Conservation (phyloP, 2,888 invertebrate species). For the Drosophila mayaguana region DNA sequence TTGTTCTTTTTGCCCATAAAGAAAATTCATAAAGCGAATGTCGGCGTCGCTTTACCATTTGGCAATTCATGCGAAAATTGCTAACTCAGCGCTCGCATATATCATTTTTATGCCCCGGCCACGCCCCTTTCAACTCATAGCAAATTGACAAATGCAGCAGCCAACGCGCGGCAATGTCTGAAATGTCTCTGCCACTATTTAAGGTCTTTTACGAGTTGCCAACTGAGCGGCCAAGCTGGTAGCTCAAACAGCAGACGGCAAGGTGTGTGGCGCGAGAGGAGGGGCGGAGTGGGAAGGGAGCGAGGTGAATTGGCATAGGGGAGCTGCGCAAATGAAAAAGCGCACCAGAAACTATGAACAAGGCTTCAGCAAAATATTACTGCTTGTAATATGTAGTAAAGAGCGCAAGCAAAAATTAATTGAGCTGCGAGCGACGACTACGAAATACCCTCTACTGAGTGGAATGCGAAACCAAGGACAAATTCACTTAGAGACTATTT, state of each 20-base stretch:
- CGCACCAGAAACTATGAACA: constrained; percentile 75
- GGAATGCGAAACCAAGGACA: background rate
- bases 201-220: constrained; percentile 67
- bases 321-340: constrained; percentile 60
- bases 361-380: constrained; percentile 70
- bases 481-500: too few relatives aligned
- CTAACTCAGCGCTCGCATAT: constrained; percentile 78
- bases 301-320: background rate
- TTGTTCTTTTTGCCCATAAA: constrained; percentile 50
- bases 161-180: constrained; percentile 61
- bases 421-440: background rate
- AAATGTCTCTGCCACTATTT: constrained; percentile 80
- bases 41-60: constrained; percentile 59
- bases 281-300: background rate
- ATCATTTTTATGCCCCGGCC: constrained; percentile 76
- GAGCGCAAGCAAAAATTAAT: constrained; percentile 37
- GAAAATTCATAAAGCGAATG: constrained; percentile 68
- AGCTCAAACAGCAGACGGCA: constrained; percentile 35
- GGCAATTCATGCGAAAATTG: constrained; percentile 79
- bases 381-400: constrained; percentile 75
- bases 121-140: constrained; percentile 79
- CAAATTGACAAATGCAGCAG: constrained; percentile 77
- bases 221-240: constrained; percentile 45
- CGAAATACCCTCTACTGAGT: constrained; percentile 20
- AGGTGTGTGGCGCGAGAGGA: background rate